These are phyloP conservation scores for Neoitamus cyanurus DNA, from an alignment of 2,888 invertebrate genomes.

Conservation along the genomic window DNA sequence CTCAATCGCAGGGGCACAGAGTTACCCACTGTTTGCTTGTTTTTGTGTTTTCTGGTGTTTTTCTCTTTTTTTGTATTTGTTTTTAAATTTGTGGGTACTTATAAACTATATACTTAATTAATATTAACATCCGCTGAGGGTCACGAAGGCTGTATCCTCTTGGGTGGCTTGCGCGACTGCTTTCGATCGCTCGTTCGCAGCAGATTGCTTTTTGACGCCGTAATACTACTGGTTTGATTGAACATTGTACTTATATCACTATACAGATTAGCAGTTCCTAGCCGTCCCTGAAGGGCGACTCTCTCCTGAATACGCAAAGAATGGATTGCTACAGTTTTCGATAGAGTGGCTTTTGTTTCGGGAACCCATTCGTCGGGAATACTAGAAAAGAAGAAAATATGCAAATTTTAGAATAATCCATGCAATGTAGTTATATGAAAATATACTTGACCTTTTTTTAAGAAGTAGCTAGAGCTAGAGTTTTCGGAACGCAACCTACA, in stretches of 20 bases:
- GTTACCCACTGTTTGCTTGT: conserved; percentile 1
- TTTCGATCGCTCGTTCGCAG: conserved; percentile 55
- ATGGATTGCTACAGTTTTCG: conserved; percentile 71
- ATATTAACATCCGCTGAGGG: conserved; percentile 53
- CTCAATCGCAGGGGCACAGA: neutral
- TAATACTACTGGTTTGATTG: conserved; percentile 38
- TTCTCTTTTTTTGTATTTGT: neutral
- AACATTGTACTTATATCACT: conserved; percentile 48
- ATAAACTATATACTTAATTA: conserved; percentile 26
- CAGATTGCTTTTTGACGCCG: neutral
- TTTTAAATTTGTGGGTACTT: neutral
- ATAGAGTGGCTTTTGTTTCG: conserved; percentile 75
- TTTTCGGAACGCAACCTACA: conserved; percentile 74
- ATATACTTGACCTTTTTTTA: no score
- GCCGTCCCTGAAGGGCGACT: conserved; percentile 50
- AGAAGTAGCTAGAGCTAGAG: no score
- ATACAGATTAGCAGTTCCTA: conserved; percentile 45
- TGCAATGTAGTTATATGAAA: no score
- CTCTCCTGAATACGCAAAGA: conserved; percentile 51
- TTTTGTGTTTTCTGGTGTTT: conserved; percentile 26
- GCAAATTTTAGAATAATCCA: no score
- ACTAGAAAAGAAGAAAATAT: conserved; percentile 69
- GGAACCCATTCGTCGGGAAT: conserved; percentile 88
- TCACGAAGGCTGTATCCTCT: conserved; percentile 56
- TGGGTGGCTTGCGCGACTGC: conserved; percentile 63